Evolutionary conservation across 1,140 invertebrate genomes (phyloP).

Genomic region (Papilio machaon): DNA sequence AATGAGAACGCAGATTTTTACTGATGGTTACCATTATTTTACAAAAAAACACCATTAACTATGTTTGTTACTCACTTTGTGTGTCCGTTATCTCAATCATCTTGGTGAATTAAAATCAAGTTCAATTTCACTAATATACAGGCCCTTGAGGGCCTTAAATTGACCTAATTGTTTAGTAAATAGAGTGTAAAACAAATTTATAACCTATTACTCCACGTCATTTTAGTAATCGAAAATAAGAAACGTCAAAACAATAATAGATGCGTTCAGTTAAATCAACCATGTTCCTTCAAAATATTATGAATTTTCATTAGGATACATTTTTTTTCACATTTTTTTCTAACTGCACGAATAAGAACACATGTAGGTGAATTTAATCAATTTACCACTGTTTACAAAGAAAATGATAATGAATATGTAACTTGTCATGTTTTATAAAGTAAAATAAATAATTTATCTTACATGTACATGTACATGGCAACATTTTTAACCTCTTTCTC

Average conservation of each 20-base stretch:
- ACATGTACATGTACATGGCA: not conserved
- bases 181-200: conserved; percentile 63
- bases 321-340: too few relatives aligned
- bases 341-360: too few relatives aligned
- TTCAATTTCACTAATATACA: conserved; percentile 32
- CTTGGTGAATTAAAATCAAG: conserved; percentile 45
- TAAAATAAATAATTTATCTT: not conserved
- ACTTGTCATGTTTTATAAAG: too few relatives aligned
- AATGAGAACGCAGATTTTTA: not conserved
- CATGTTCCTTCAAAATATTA: not conserved
- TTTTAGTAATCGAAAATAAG: conserved; percentile 60
- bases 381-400: not conserved
- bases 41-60: not conserved
- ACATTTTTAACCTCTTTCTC: conserved; percentile 6
- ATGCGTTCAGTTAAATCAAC: conserved; percentile 14
- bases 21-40: not conserved
- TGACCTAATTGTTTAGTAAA: conserved; percentile 55
- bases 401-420: not conserved
- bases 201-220: conserved; percentile 75
- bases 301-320: not conserved
- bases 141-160: conserved; percentile 39
- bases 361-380: not conserved
- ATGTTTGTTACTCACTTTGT: conserved; percentile 64
- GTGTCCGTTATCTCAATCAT: conserved; percentile 77
- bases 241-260: conserved; percentile 43